Conservation (phyloP, 2,113 vertebrate genomes). For the Nettapus auritus region DNA sequence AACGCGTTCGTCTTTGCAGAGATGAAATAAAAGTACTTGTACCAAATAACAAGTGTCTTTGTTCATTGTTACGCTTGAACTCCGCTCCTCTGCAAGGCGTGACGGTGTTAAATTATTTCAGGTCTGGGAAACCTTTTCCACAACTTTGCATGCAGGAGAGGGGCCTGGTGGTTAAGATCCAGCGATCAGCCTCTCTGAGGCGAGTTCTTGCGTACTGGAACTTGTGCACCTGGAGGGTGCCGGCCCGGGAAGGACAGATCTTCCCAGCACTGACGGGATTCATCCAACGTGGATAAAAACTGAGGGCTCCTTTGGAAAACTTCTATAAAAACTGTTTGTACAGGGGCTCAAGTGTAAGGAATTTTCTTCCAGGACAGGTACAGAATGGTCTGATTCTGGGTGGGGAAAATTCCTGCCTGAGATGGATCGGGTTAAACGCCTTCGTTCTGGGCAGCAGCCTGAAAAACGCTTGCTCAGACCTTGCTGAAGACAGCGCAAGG, state of each 20-base stretch:
- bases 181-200: accelerated
- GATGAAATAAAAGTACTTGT: constrained; percentile 57
- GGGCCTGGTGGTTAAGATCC: accelerated
- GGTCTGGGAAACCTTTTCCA: accelerated
- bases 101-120: accelerated
- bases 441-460: accelerated
- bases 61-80: neutral
- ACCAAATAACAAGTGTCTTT: neutral
- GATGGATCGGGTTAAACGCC: accelerated
- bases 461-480: neutral
- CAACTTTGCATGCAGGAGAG: neutral
- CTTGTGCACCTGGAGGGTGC: accelerated
- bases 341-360: accelerated
- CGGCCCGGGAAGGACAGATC: neutral
- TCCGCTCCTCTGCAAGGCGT: neutral
- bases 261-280: accelerated
- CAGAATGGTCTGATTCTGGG: neutral
- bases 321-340: accelerated
- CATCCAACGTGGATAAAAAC: accelerated
- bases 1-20: neutral
- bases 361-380: neutral
- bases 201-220: neutral
- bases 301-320: neutral
- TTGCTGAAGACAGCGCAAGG: neutral
- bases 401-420: accelerated